Conservation (phyloP, 2,113 vertebrate genomes). For the Lasiurus cinereus region DNA sequence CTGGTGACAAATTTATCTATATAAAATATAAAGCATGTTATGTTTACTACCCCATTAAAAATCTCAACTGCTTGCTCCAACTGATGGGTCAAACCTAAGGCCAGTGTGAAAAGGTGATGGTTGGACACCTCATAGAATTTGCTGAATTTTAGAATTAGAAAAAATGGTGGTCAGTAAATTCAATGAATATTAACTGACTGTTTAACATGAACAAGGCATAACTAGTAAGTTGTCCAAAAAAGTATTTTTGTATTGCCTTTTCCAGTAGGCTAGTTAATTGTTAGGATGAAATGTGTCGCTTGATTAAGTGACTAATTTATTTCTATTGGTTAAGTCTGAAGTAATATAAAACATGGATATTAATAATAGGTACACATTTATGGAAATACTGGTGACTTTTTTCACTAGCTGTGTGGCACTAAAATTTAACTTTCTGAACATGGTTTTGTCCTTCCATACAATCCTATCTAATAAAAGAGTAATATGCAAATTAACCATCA, state of each 20-base stretch:
- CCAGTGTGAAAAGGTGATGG: not conserved
- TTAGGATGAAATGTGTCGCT: not conserved
- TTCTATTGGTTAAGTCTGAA: not conserved
- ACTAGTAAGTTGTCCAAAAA: not conserved
- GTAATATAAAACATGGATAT: not conserved
- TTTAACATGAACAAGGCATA: not conserved
- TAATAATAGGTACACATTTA: not conserved
- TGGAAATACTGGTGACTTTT: conserved; percentile 6
- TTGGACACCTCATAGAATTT: not conserved
- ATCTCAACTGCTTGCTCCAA: not conserved
- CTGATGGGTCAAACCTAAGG: not conserved
- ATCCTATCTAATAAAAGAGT: no score
- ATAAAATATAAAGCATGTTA: not conserved
- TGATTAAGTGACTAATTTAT: not conserved
- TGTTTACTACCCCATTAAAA: not conserved
- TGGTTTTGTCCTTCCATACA: not conserved
- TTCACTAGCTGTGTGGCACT: not conserved
- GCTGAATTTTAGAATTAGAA: not conserved
- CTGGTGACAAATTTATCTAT: not conserved
- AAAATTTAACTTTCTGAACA: not conserved
- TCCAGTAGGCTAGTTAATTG: not conserved
- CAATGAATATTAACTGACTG: not conserved
- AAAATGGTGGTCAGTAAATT: not conserved
- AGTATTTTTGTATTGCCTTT: not conserved
- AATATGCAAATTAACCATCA: no score